Evolutionary conservation across 2,888 invertebrate genomes (phyloP), one percentile per base, ranked within the genome.

Genomic region (Trissoscelio sp.): DNA sequence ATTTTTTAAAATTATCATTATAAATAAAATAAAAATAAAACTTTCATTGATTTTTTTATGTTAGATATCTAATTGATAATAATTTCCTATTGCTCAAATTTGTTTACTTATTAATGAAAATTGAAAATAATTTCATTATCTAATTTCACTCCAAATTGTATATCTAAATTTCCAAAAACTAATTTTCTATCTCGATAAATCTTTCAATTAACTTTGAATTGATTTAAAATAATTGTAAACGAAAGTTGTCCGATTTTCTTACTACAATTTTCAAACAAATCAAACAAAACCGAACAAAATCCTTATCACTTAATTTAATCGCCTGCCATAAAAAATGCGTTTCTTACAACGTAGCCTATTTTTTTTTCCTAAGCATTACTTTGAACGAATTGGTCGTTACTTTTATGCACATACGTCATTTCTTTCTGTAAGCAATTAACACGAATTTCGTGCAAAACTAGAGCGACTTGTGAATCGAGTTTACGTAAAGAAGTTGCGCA

Each of bases 401-500:
- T 70, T 48, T 58, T 58, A 58, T 44, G 58, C 39, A 5, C 48
- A 70, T 39, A 39, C 48, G 58, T 42, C 62, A 53, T 48, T 66
- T 74, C 57, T 64, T 55, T 14, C 9, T 18, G 7, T 2, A 6
- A 73, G 22, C 64, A 74, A 64, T 66, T 64, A 74, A 66, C 55
- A 74, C 24, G 28, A 64, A 57, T 74, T 55, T 74, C 24, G 16
- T 48, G 34, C 18, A 46, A 53, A 74, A 74, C 46, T 74, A 48
- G 64, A 74, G 20, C 64, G 48, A 57, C 64, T 37, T 37, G 46
- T n/a, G 57, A 55, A 39, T 39, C 37, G 48, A 64, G 48, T 75
- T 58, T 57, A 58, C 39, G 39, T 67, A 42, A 58, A 67, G 48
- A 39, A 42, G 58, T 67, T 51, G 66, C 31, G 58, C 20, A 66